Percentiles rank a stretch among this genome's conserved stretches.
Evolutionary conservation across 2,797 vertebrate genomes (phyloP).

Genomic region (Acropternis orthonyx): DNA sequence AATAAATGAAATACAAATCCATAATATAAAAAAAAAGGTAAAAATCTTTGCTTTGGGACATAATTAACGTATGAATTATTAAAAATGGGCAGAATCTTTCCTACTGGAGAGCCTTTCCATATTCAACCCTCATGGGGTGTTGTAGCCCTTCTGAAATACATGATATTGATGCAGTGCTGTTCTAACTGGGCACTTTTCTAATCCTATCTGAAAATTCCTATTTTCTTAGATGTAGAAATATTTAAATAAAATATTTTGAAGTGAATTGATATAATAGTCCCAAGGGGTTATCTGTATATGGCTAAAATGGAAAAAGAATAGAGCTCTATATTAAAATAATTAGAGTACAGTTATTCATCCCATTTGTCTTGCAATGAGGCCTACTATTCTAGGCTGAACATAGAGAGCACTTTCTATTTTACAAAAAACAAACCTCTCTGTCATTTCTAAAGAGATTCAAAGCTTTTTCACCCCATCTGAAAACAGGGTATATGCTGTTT

Average conservation of each 20-base stretch:
- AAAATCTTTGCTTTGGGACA: too few species aligned
- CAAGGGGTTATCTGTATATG: neutral
- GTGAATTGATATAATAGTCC: neutral
- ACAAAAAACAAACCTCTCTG: neutral
- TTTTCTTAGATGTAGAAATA: neutral
- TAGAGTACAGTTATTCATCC: neutral
- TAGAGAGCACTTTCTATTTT: neutral
- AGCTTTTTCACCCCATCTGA: neutral
- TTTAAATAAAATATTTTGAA: neutral
- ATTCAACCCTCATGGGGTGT: too few species aligned
- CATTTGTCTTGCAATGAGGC: neutral
- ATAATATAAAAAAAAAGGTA: too few species aligned
- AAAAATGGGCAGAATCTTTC: too few species aligned
- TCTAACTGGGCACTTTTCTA: neutral
- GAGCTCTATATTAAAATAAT: neutral
- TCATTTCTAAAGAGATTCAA: neutral
- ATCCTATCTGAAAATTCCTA: neutral
- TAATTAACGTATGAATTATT: too few species aligned
- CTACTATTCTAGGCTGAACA: neutral
- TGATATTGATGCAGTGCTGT: too few species aligned
- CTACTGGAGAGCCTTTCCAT: too few species aligned
- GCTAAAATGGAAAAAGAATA: neutral
- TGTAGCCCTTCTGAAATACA: too few species aligned
- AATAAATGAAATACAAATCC: too few species aligned
- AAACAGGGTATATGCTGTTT: neutral